Base-by-base conservation (phyloP, 2,888 invertebrate species). In the Linyphia triangularis region DNA sequence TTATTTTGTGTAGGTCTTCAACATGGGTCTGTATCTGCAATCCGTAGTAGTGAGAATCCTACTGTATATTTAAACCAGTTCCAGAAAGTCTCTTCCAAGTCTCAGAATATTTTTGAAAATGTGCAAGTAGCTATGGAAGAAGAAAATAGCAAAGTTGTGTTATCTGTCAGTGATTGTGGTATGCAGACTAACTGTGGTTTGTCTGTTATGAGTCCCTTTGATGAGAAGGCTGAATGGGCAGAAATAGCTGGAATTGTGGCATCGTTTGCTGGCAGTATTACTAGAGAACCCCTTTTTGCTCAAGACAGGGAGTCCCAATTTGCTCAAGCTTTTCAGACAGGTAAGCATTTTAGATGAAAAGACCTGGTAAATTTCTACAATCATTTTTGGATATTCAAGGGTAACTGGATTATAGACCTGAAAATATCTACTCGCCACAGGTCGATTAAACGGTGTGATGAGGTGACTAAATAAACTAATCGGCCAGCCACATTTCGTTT, bases 161-260 rank as follows among this genome's bases (percentile, higher is more conserved):
- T 89, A n/a, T 73, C 84, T 40, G 59, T 43, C 30, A 72, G 28
- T 40, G 88, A 84, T 28, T 65, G 73, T 83, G 78, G 70, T 43
- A 37, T 65, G 37, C 77, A 77, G 43, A 88, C 67, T 51, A 82
- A 78, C 26, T 83, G 88, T 57, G 83, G 67, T 22, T 83, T 89
- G 57, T 89, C 90, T 40, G 89, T 89, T 4, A 86, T 97, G 91
- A 97, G 97, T 92, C 97, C 97, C 2, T 97, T 97, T 93, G 97
- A 98, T 94, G 97, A 98, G 92, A 95, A 96, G 93, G 97, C 97
- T 93, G 98, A 98, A 94, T 98, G 98, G 97, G 97, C 97, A 28
- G 97, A 98, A 93, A 98, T 98, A 91, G 97, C 97, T 70, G 97
- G 98, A 93, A 98, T 98, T 92, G 97, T 98, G 96, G 97, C 97